A percentile compares a stretch with the other conserved stretches of the same genome.
phyloP scores from a whole-genome alignment of 2,888 invertebrate species.

The Galeopsomyia nigrocyanea region DNA sequence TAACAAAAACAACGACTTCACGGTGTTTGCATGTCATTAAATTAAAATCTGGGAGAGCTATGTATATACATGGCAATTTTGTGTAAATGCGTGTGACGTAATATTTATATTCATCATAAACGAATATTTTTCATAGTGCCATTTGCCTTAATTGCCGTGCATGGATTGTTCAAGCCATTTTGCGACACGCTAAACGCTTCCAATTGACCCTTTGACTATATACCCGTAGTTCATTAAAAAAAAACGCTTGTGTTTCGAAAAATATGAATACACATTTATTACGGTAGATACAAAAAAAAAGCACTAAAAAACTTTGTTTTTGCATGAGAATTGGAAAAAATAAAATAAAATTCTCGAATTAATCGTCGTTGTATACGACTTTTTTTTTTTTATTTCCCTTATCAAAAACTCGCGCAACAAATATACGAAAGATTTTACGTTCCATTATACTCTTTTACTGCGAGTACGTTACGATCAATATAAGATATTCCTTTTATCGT shows the following conservation, averaged over 20 bases:
- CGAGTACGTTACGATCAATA: constrained; percentile 3
- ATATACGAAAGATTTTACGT: constrained; percentile 12
- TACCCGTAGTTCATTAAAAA: constrained; percentile 26
- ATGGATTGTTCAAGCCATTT: constrained; percentile 13
- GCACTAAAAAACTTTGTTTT: constrained; percentile 14
- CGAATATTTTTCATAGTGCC: too few relatives aligned
- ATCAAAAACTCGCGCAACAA: constrained; percentile 29
- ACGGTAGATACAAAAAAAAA: constrained; percentile 32
- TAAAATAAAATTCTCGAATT: constrained; percentile 18
- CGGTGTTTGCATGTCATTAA: constrained; percentile 37
- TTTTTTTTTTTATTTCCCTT: constrained; percentile 22
- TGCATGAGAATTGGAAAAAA: constrained; percentile 32
- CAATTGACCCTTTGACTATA: neutral
- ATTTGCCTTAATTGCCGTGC: neutral
- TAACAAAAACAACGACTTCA: constrained; percentile 6
- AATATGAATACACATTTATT: constrained; percentile 40
- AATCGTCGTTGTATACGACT: constrained; percentile 9
- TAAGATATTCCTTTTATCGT: constrained; percentile 8
- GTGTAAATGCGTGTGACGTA: too few relatives aligned
- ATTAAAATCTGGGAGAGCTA: neutral
- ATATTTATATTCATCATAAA: too few relatives aligned
- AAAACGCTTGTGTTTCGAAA: constrained; percentile 37
- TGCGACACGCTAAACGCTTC: neutral
- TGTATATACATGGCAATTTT: too few relatives aligned
- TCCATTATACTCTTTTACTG: constrained; percentile 6